A percentile compares a stretch with the other conserved stretches of the same genome.
phyloP scores from a whole-genome alignment of 2,797 vertebrate genomes.

The Benthosema pterotum region DNA sequence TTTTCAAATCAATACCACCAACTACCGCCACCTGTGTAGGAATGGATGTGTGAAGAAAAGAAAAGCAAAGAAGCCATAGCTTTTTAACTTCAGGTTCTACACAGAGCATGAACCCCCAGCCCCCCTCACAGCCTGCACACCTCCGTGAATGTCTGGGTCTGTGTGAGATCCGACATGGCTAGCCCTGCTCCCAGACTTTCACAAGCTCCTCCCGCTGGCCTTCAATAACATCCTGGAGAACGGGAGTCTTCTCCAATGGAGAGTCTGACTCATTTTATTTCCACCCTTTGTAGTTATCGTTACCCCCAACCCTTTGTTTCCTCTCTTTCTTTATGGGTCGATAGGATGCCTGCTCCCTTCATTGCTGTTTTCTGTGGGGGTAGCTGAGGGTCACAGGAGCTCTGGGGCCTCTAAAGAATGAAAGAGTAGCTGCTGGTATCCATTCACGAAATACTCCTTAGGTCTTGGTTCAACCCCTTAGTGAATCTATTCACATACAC shows the following conservation, averaged over 20 bases:
- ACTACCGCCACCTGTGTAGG: no score
- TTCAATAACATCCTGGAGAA: conserved; percentile 37
- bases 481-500: conserved; percentile 7
- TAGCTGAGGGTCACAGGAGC: conserved; percentile 45
- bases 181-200: conserved; percentile 37
- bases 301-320: conserved; percentile 16
- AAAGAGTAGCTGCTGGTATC: conserved; percentile 50
- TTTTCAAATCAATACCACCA: no score
- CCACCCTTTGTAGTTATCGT: conserved; percentile 48
- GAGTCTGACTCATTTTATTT: conserved; percentile 33
- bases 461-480: conserved; percentile 46
- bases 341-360: conserved; percentile 54
- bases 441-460: conserved; percentile 49
- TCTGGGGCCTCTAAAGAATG: conserved; percentile 10
- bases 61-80: no score
- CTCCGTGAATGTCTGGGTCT: conserved; percentile 54
- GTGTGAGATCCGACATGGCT: conserved; percentile 51
- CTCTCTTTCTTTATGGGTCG: conserved; percentile 33
- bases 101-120: conserved; percentile 23
- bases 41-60: no score
- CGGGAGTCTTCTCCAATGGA: conserved; percentile 24
- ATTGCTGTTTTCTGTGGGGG: conserved; percentile 48
- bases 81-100: conserved; percentile 25
- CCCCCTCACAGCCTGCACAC: conserved; percentile 25
- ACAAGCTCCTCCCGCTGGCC: conserved; percentile 25